phyloP scores from a whole-genome alignment of 2,888 invertebrate genomes.

The Automeris io region DNA sequence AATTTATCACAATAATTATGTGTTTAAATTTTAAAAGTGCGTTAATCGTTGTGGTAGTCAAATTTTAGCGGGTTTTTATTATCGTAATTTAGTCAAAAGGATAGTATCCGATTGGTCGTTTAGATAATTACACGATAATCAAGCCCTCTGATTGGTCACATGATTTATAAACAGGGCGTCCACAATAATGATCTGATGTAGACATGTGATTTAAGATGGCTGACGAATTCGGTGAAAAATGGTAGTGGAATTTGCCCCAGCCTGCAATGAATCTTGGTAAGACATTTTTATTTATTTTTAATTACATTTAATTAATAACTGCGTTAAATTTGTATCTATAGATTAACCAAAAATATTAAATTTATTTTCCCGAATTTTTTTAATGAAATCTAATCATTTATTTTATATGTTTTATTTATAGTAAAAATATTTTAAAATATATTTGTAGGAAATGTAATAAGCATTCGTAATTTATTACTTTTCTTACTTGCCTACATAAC shows the following conservation, averaged over 20 bases:
- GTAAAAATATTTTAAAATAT: too few species aligned
- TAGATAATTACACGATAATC: conserved; percentile 35
- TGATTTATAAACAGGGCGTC: conserved; percentile 41
- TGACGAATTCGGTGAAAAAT: conserved; percentile 44
- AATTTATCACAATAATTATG: conserved; percentile 7
- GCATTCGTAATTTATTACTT: too few species aligned
- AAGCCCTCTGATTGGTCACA: conserved; percentile 63
- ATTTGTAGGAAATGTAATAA: too few species aligned
- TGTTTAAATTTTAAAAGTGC: conserved; percentile 24
- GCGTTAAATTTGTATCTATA: background rate
- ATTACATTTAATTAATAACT: background rate
- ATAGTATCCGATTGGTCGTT: conserved; percentile 31
- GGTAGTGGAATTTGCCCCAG: conserved; percentile 25
- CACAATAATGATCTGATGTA: conserved; percentile 40
- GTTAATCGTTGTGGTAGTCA: conserved; percentile 24
- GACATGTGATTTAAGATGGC: conserved; percentile 74
- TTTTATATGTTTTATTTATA: too few species aligned
- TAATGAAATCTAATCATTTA: too few species aligned
- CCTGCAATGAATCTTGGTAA: conserved; percentile 41
- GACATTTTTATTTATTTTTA: conserved; percentile 25
- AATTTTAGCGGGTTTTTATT: conserved; percentile 29
- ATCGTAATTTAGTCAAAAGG: conserved; percentile 14
- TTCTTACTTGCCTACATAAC: too few species aligned
- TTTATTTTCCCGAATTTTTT: too few species aligned
- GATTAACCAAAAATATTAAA: too few species aligned